These are phyloP conservation scores for Acrocephalus kingi DNA, from an alignment of 2,113 vertebrate genomes.

Conservation along the genomic window DNA sequence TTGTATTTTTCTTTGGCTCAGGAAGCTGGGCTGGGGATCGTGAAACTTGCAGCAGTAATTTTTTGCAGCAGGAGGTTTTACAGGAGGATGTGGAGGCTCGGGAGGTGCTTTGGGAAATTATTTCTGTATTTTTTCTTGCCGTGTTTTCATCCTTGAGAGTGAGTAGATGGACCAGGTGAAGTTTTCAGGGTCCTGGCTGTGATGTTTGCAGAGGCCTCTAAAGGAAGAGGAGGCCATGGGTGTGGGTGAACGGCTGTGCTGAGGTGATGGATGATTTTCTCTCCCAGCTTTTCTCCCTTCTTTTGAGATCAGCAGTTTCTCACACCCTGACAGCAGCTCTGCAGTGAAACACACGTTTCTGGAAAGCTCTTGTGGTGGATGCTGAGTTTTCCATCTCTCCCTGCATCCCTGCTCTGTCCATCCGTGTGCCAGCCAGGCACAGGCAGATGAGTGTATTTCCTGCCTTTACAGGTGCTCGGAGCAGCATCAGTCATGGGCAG, in stretches of 20 bases:
- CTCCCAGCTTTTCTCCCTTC: neutral
- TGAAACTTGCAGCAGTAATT: neutral
- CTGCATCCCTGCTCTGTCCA: neutral
- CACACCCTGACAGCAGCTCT: neutral
- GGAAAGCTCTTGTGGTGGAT: neutral
- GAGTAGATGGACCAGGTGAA: neutral
- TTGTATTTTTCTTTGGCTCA: neutral
- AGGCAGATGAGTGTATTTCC: neutral
- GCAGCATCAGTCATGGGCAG: neutral
- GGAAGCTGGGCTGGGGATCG: neutral
- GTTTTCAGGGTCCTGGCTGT: neutral
- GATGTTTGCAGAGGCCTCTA: neutral
- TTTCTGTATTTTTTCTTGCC: neutral
- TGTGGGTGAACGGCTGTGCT: neutral
- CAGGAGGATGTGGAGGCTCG: rapidly evolving
- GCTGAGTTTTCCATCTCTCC: neutral
- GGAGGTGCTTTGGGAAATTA: neutral
- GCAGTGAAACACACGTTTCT: neutral
- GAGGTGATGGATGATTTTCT: neutral
- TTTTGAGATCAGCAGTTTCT: neutral
- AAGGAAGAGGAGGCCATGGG: rapidly evolving
- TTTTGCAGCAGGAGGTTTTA: conserved; percentile 15
- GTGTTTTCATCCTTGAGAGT: rapidly evolving
- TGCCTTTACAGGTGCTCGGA: neutral
- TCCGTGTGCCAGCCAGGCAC: rapidly evolving